Conservation (phyloP, 2,797 vertebrate species). For the Gymnodraco acuticeps region DNA sequence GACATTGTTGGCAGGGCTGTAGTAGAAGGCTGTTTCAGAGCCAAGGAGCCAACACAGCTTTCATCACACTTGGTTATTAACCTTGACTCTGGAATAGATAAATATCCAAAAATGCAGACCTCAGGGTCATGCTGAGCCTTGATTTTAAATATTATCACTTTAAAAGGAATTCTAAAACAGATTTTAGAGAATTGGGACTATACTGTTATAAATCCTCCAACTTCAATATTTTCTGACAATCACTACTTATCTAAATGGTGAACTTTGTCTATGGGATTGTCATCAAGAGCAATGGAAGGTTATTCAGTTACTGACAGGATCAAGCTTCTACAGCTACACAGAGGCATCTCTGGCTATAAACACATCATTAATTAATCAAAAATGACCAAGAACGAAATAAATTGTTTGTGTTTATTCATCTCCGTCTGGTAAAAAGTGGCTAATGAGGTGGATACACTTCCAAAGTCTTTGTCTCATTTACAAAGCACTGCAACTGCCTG, state of each 20-base stretch:
- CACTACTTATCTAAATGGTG: not conserved
- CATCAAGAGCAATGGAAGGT: not conserved
- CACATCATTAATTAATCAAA: not conserved
- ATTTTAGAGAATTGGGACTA: not conserved
- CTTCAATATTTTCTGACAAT: not conserved
- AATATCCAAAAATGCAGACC: not conserved
- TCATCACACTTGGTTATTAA: too few species aligned
- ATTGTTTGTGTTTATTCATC: slow-evolving; percentile 16
- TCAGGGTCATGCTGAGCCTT: not conserved
- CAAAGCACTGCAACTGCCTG: slow-evolving; percentile 28
- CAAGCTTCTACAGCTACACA: not conserved
- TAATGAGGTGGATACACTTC: slow-evolving; percentile 32
- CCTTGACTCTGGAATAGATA: too few species aligned
- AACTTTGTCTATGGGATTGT: not conserved
- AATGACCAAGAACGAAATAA: not conserved
- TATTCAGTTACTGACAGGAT: not conserved
- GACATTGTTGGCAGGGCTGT: too few species aligned
- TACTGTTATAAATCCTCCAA: not conserved
- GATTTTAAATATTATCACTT: not conserved
- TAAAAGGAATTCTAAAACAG: not conserved
- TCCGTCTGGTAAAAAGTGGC: slow-evolving; percentile 19
- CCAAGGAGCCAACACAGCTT: too few species aligned
- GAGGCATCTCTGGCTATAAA: not conserved
- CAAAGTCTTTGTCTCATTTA: slow-evolving; percentile 37
- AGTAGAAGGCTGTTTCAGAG: too few species aligned